Evolutionary conservation across 2,888 invertebrate genomes (phyloP).

Genomic region (Pelosia muscerda): DNA sequence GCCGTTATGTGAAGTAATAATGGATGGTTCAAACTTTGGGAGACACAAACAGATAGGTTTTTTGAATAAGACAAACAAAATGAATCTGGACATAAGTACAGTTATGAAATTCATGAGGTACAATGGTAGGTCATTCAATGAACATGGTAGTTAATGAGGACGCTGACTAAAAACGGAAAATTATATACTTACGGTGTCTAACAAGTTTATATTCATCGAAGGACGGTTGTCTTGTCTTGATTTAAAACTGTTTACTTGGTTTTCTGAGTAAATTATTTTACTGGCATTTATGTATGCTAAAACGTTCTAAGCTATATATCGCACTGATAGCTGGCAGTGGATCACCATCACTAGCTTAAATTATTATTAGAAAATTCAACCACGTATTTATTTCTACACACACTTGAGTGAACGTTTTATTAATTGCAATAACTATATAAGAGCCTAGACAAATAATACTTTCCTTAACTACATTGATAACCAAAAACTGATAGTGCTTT

Average conservation of each 20-base stretch:
- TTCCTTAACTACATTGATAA: background rate
- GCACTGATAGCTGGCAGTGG: background rate
- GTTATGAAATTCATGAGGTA: conserved; percentile 25
- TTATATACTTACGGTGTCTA: conserved; percentile 39
- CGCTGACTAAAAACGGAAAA: conserved; percentile 24
- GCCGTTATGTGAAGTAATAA: no score
- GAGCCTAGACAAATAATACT: background rate
- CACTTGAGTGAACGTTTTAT: background rate
- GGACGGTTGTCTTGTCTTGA: background rate
- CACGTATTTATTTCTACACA: background rate
- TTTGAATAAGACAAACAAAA: conserved; percentile 9
- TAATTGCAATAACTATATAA: background rate
- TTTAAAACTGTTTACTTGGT: background rate
- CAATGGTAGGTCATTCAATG: conserved; percentile 35
- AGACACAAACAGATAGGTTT: background rate
- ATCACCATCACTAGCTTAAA: background rate
- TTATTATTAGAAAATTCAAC: background rate
- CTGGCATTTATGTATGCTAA: no score
- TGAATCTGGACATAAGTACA: conserved; percentile 5
- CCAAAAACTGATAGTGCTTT: background rate
- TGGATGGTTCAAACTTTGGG: background rate
- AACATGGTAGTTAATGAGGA: conserved; percentile 22
- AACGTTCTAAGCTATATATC: background rate
- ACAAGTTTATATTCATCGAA: conserved; percentile 7
- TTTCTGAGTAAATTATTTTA: background rate